phyloP scores from a whole-genome alignment of 2,888 invertebrate species.

The Acronicta aceris region DNA sequence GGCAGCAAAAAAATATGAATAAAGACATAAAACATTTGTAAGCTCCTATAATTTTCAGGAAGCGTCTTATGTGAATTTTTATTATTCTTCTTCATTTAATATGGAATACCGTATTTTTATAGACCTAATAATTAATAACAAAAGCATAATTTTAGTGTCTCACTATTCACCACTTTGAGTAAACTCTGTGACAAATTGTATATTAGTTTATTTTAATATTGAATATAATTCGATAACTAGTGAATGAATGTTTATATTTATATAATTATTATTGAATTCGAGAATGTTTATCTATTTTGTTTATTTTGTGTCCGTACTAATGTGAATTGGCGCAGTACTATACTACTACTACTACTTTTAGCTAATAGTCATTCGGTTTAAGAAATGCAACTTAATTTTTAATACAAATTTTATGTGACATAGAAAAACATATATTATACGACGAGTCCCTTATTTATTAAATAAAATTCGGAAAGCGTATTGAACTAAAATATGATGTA shows the following conservation, averaged over 20 bases:
- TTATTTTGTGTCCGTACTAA: constrained; percentile 17
- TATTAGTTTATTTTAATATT: constrained; percentile 38
- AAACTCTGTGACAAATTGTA: constrained; percentile 22
- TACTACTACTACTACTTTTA: constrained; percentile 25
- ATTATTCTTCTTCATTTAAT: constrained; percentile 2
- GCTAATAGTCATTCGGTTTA: constrained; percentile 33
- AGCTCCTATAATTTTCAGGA: background rate
- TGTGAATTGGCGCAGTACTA: constrained; percentile 47
- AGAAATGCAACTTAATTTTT: constrained; percentile 27
- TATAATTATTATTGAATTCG: constrained; percentile 44
- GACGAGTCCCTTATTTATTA: constrained; percentile 6
- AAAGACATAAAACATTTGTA: constrained; percentile 3
- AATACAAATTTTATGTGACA: constrained; percentile 39
- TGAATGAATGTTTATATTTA: constrained; percentile 39
- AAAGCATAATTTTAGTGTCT: constrained; percentile 30
- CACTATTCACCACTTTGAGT: constrained; percentile 17
- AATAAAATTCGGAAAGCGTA: constrained; percentile 16
- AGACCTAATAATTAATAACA: constrained; percentile 16
- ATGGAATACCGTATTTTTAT: constrained; percentile 10
- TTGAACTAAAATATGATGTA: constrained; percentile 21
- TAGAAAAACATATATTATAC: constrained; percentile 3
- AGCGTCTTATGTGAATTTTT: background rate
- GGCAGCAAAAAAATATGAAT: constrained; percentile 17
- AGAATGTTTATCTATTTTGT: constrained; percentile 47
- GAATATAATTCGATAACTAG: constrained; percentile 42